Evolutionary conservation across 2,113 vertebrate species (phyloP), one percentile per base, ranked within the genome.

Genomic region (Ophthalmotilapia sp.): DNA sequence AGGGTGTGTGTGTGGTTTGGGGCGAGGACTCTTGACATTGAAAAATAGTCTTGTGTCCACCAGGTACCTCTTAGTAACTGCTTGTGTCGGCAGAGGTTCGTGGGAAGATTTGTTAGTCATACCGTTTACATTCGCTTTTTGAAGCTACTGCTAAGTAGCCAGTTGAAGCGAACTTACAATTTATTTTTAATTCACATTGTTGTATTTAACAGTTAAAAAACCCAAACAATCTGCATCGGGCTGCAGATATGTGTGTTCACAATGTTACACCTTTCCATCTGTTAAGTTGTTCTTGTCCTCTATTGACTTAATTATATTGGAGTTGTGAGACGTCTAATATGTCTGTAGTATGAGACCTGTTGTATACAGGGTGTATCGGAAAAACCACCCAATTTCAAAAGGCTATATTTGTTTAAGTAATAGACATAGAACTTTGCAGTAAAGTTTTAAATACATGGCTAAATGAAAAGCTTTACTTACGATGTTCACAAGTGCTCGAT

Each of bases 21-120:
- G 88, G 75, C 79, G 85, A 88, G 60, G 81, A 91, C 79, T 90
- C 56, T 77, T 77, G 6, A 77, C 23, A 31, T 31, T 84, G 47
- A 60, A 85, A 6, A 36, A 79, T 85, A 83, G 87, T 88, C 73
- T 85, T 82, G 92, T 93, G 87, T 93, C 91, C 92, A 93, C 89
- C 92, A 90, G 84, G 84, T 55, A 19, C 54, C 88, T 91, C 86
- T 88, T 5, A 31, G 6, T 21, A 77, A 53, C 62, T n/a, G 23
- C 33, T 81, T 56, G 85, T 54, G 79, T 42, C 58, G 17, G 84
- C 84, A 68, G 88, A 81, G 23, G 86, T 45, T 89, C 6, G 26
- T 82, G 65, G 60, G 75, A 80, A 55, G 36, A 86, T 36, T 58
- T n/a, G 6, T 23, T 45, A 38, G 26, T 73, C 6, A 19, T 53